A percentile compares a stretch with the other conserved stretches of the same genome.
Conservation (phyloP, 2,797 vertebrate species). For the Lepilemur septentrionalis region DNA sequence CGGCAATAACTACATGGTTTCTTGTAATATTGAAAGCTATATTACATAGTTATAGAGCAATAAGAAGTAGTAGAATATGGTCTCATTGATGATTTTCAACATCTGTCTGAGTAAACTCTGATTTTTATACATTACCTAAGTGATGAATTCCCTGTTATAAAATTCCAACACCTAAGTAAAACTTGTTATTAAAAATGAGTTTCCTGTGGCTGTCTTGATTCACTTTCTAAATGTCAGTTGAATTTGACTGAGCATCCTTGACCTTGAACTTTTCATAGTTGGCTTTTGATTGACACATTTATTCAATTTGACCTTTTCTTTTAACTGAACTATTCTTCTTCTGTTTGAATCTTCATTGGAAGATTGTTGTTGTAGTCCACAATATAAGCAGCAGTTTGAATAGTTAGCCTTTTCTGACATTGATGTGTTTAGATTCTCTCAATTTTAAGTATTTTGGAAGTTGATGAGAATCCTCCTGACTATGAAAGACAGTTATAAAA, state of each 20-base stretch:
- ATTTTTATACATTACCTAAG: conserved; percentile 9
- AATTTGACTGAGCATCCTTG: conserved; percentile 13
- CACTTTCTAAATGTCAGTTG: conserved; percentile 23
- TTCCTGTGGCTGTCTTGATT: background rate
- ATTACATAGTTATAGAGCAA: background rate
- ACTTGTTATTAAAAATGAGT: conserved; percentile 13
- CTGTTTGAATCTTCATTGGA: background rate
- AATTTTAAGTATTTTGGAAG: background rate
- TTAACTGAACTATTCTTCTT: conserved; percentile 11
- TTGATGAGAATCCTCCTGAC: conserved; percentile 3
- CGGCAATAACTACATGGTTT: background rate
- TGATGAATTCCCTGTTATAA: background rate
- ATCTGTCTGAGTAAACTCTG: background rate
- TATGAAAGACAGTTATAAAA: background rate
- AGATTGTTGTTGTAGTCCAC: background rate
- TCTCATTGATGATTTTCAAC: background rate
- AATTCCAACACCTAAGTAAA: background rate
- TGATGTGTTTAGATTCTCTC: background rate
- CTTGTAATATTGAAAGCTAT: background rate
- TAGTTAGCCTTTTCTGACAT: background rate
- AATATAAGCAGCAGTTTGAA: background rate
- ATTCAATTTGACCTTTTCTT: conserved; percentile 29
- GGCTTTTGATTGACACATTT: conserved; percentile 30
- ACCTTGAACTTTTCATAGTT: conserved; percentile 40
- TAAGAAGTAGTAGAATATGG: background rate